These are phyloP conservation scores for Myzus persicae DNA, from an alignment of 1,140 invertebrate genomes.

Conservation along the genomic window DNA sequence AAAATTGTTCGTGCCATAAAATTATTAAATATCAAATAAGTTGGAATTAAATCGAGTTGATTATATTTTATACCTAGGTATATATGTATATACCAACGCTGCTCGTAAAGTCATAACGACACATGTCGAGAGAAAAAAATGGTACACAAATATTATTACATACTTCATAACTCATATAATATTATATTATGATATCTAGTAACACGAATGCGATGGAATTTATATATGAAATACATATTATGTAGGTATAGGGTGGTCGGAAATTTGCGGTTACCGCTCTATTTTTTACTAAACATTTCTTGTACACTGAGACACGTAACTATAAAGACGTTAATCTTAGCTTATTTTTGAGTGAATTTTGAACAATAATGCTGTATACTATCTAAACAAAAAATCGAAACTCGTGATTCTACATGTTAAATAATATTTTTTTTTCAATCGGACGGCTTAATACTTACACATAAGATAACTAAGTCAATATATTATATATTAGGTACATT, in stretches of 20 bases:
- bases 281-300: neutral
- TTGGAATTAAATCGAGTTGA: neutral
- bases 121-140: neutral
- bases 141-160: neutral
- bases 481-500: too few species aligned
- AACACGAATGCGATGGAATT: neutral
- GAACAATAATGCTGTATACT: too few species aligned
- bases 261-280: neutral
- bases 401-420: too few species aligned
- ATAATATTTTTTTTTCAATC: too few species aligned
- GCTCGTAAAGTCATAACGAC: neutral
- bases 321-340: too few species aligned
- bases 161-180: neutral
- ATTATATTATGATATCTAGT: neutral
- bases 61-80: too few species aligned
- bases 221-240: neutral
- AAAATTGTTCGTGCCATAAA: neutral
- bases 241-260: neutral
- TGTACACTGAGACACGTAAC: neutral
- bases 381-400: too few species aligned
- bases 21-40: neutral
- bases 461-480: too few species aligned
- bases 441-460: too few species aligned
- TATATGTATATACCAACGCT: too few species aligned
- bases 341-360: too few species aligned